A percentile compares a stretch with the other conserved stretches of the same genome.
These are phyloP conservation scores for Pristionchus japonicus DNA, from an alignment of 2,888 invertebrate species.

Conservation along the genomic window DNA sequence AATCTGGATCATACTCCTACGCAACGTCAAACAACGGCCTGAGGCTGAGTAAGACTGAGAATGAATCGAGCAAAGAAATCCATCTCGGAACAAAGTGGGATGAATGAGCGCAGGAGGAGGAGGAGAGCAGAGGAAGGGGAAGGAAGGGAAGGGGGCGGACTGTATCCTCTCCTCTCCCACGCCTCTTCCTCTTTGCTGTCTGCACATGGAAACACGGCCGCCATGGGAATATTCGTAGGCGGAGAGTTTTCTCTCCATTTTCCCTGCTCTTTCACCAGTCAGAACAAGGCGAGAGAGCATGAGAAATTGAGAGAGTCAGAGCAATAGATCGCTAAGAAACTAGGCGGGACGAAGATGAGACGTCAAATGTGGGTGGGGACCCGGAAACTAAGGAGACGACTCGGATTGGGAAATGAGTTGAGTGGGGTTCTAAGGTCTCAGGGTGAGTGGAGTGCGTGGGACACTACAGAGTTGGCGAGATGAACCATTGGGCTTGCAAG, in stretches of 20 bases:
- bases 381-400: neutral
- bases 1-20: too few species aligned
- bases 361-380: constrained; percentile 29
- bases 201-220: constrained; percentile 46
- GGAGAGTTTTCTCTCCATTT: neutral
- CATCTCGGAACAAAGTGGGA: too few species aligned
- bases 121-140: neutral
- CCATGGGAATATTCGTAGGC: constrained; percentile 25
- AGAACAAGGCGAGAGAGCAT: too few species aligned
- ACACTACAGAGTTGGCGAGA: neutral
- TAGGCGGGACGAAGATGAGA: constrained; percentile 24
- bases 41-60: too few species aligned
- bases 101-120: too few species aligned
- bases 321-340: constrained; percentile 24
- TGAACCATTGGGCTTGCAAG: neutral
- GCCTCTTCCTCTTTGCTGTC: neutral
- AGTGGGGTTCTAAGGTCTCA: neutral
- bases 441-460: neutral
- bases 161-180: neutral
- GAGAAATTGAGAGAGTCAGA: too few species aligned
- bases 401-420: neutral
- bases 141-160: neutral
- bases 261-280: too few species aligned
- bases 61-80: too few species aligned
- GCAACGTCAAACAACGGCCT: neutral